Percentiles rank a stretch among this genome's conserved stretches.
Evolutionary conservation across 2,113 vertebrate species (phyloP).

Genomic region (Alaudala cheleensis): DNA sequence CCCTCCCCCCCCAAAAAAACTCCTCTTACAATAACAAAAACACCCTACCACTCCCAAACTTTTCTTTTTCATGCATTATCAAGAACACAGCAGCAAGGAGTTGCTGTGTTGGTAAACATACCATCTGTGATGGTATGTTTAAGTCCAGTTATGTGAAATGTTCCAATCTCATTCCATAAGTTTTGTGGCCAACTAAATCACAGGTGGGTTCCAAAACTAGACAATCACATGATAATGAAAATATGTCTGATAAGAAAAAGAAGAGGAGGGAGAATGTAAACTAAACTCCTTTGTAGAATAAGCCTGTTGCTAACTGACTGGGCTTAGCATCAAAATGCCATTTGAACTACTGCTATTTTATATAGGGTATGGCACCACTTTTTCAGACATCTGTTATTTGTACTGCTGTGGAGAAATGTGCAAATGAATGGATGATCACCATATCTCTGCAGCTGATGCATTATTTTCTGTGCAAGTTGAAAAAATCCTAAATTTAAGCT

Average conservation of each 20-base stretch:
- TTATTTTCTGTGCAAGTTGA: background rate
- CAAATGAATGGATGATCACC: background rate
- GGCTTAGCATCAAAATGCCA: background rate
- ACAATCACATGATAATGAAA: background rate
- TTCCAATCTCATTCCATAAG: background rate
- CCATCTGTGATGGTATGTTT: background rate
- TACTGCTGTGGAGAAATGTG: background rate
- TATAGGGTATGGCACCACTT: background rate
- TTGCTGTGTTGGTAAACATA: too few species aligned
- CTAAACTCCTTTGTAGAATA: background rate
- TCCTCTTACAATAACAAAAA: background rate
- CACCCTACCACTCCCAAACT: background rate
- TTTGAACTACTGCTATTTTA: background rate
- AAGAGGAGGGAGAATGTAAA: fast-evolving
- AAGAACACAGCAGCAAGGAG: background rate
- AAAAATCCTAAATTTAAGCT: background rate
- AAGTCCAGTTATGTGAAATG: background rate
- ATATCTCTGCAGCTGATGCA: fast-evolving
- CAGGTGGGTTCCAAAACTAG: background rate
- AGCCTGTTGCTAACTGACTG: background rate
- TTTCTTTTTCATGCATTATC: background rate
- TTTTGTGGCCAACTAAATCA: background rate
- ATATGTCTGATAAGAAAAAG: background rate
- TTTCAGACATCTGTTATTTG: background rate
- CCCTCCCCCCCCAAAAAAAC: too few species aligned